Conservation (phyloP, 2,888 invertebrate genomes). For the Drosophila austrosaltans region DNA sequence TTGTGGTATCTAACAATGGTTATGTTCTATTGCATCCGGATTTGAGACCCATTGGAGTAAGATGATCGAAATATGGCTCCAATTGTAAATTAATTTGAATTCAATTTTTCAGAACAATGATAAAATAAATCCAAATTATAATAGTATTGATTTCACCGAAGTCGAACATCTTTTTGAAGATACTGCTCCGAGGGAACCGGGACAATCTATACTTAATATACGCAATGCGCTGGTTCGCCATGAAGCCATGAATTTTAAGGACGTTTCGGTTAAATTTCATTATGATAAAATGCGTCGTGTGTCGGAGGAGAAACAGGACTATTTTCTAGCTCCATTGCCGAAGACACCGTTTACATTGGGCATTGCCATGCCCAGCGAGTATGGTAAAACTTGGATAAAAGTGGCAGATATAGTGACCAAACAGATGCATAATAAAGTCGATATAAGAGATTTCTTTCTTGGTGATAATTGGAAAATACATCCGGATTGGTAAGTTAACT, state of each 20-base stretch:
- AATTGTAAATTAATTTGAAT: neutral
- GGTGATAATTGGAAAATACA: constrained; percentile 91
- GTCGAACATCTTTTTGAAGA: constrained; percentile 93
- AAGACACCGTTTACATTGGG: constrained; percentile 95
- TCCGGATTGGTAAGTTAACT: constrained; percentile 89
- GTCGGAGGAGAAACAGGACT: constrained; percentile 90
- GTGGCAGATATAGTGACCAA: constrained; percentile 91
- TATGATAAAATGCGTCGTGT: constrained; percentile 94
- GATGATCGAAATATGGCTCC: constrained; percentile 60
- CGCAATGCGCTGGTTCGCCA: constrained; percentile 90
- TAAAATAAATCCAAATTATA: constrained; percentile 93
- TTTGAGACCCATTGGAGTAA: constrained; percentile 91
- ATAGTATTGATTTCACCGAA: constrained; percentile 97
- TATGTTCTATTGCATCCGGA: constrained; percentile 97
- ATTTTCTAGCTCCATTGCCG: constrained; percentile 91
- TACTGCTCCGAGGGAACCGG: constrained; percentile 87
- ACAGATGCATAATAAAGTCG: constrained; percentile 87
- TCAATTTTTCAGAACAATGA: constrained; percentile 62
- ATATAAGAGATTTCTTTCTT: constrained; percentile 89
- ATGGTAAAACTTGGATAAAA: constrained; percentile 86
- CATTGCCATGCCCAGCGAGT: constrained; percentile 91
- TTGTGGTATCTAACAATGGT: constrained; percentile 98
- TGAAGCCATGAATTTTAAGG: constrained; percentile 86
- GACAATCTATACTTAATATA: constrained; percentile 84
- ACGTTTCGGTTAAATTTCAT: constrained; percentile 90